Base-by-base conservation (phyloP, 2,113 vertebrate genomes). In the Pteruthius melanotis region DNA sequence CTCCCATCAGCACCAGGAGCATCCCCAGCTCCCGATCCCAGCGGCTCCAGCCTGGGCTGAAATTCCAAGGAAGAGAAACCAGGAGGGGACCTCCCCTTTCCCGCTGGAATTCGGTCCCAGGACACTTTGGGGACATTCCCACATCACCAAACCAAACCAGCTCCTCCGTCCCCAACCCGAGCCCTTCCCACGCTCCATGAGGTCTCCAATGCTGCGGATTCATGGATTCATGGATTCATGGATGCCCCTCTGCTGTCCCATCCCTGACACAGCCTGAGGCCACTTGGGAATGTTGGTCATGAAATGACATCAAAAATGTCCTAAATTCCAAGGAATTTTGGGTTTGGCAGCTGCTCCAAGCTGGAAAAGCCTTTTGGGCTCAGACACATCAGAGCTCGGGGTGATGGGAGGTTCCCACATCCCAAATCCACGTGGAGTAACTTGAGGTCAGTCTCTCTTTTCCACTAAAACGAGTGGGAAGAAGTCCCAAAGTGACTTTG, bases 171-270 rank as follows among this genome's bases (percentile, higher is more conserved):
- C 27, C 56, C 40, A 57, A 1, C 15, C 8, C 0, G 4, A 71
- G 83, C 24, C 0, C 0, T 31, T 91, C 54, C 54, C 49, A 13
- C 11, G 16, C 15, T 31, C 30, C 3, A 0, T 15, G 30, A n/a
- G 27, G 31, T 39, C 40, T 72, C 81, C 31, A 21, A 0, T 3
- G 44, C 33, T 26, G 11, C 60, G 59, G 47, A 49, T 57, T 56
- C 54, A n/a, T 15, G 54, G 44, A 13, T 49, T 40, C 22, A 20
- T 2, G 72, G n/a, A 20, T 50, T 42, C 49, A 37, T 5, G 44
- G 68, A 44, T 33, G 37, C 5, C 17, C 11, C 7, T 68, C 57
- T 0, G 2, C 40, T 77, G 69, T 47, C 63, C 53, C 56, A 59
- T 1, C 37, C 47, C 64, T 53, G 53, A 31, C 5, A 2, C 13